Evolutionary conservation across 2,113 vertebrate genomes (phyloP), one percentile per base, ranked within the genome.

Genomic region (Indicator maculatus): DNA sequence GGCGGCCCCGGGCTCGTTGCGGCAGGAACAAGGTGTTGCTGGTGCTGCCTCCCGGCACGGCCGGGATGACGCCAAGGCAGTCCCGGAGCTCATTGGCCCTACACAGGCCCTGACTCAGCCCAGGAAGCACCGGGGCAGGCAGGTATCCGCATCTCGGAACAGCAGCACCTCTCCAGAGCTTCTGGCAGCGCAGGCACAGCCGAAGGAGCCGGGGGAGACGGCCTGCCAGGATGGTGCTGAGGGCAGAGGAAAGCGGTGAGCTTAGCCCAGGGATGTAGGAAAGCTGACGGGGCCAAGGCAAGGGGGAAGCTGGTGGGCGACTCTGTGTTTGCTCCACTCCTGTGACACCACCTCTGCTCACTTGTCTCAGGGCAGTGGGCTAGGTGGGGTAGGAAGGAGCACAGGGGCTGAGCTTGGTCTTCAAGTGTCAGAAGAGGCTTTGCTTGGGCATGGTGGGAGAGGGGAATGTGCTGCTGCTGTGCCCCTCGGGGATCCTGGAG

Each of bases 1-100:
- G 64, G 1, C 11, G 5, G 83, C 38, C 9, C 3, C 3, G n/a
- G 81, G 83, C 80, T 88, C 1, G 4, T 8, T n/a, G 36, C 1
- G 14, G 82, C 95, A 93, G 93, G 93, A 96, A 88, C 82, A 71
- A 95, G 96, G 94, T 77, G 88, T 75, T 95, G 92, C 71, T 77
- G 86, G 23, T 79, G 87, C 56, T 1, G 16, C 58, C 77, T 92
- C 64, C 61, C 2, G 67, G 39, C 20, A 7, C 44, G 83, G 89
- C 86, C 4, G 4, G 12, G 75, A 12, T 94, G 95, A 96, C 71
- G 67, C 94, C 79, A 26, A 3, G 5, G 63, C 18, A 3, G 59
- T 78, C 47, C 33, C 24, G 1, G 83, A 78, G 69, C 93, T 94
- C 83, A 53, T 60, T 87, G 93, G 96, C 44, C 17, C 52, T 1